Conservation (phyloP, 2,113 vertebrate genomes). For the Copsychus sechellarum region DNA sequence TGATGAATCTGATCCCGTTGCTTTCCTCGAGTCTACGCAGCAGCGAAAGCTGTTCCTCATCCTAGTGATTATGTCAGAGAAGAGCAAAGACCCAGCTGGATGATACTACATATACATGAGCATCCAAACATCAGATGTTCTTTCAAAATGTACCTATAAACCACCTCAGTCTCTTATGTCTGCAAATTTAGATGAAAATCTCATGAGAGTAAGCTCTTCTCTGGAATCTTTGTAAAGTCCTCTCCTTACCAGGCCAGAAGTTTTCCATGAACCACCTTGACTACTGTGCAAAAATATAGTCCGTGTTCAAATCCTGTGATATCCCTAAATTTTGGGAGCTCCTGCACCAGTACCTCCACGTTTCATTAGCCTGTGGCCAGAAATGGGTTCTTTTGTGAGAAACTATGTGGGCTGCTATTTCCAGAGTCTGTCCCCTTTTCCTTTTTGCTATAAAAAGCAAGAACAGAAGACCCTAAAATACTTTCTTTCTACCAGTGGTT, state of each 20-base stretch:
- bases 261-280: not conserved
- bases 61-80: not conserved
- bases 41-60: not conserved
- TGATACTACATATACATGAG: not conserved
- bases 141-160: not conserved
- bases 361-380: not conserved
- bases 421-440: not conserved
- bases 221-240: not conserved
- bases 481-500: not conserved
- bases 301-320: not conserved
- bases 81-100: not conserved
- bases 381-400: not conserved
- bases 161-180: not conserved
- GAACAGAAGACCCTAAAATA: not conserved
- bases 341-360: not conserved
- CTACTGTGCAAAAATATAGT: not conserved
- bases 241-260: not conserved
- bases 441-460: conserved; percentile 20
- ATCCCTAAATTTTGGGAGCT: not conserved
- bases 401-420: not conserved
- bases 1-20: not conserved
- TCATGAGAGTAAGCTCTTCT: not conserved
- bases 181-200: not conserved
- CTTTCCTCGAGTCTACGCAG: not conserved
- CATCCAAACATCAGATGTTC: not conserved